Evolutionary conservation across 2,888 invertebrate genomes (phyloP).

Genomic region (Bursaphelenchus okinawaensis): DNA sequence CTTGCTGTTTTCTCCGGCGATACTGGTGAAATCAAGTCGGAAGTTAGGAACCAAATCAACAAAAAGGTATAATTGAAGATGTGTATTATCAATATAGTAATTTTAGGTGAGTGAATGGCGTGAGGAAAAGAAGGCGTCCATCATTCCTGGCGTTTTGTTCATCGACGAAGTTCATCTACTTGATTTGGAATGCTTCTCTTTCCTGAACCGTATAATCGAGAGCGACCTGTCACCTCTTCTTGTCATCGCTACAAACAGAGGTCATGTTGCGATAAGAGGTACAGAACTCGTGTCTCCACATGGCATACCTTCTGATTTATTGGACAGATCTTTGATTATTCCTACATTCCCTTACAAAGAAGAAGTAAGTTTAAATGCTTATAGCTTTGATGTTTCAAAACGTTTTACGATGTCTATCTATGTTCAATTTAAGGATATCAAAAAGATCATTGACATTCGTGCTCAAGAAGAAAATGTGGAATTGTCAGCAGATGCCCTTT

Average conservation of each 20-base stretch:
- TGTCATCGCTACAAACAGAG: constrained; percentile 96
- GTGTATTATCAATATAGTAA: background rate
- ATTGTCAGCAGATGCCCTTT: constrained; percentile 81
- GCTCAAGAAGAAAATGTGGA: constrained; percentile 92
- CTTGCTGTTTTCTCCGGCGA: constrained; percentile 95
- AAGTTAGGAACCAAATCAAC: constrained; percentile 95
- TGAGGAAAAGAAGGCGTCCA: constrained; percentile 97
- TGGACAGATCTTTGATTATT: constrained; percentile 68
- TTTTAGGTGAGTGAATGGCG: constrained; percentile 80
- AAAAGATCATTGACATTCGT: constrained; percentile 40
- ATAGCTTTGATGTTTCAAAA: constrained; percentile 5
- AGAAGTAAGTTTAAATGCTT: constrained; percentile 23
- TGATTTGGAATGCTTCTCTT: constrained; percentile 98
- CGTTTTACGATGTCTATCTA: background rate
- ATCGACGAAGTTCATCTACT: constrained; percentile 76
- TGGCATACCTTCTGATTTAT: constrained; percentile 89
- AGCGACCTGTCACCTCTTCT: constrained; percentile 91
- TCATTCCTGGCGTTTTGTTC: constrained; percentile 78
- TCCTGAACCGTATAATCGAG: constrained; percentile 89
- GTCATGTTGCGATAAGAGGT: constrained; percentile 76
- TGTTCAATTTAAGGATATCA: constrained; percentile 30
- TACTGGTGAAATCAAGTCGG: constrained; percentile 95
- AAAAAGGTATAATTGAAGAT: constrained; percentile 67
- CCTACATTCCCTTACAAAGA: constrained; percentile 64
- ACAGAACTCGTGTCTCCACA: constrained; percentile 89